Base-by-base conservation (phyloP, 2,888 invertebrate genomes). In the Bombylius major region DNA sequence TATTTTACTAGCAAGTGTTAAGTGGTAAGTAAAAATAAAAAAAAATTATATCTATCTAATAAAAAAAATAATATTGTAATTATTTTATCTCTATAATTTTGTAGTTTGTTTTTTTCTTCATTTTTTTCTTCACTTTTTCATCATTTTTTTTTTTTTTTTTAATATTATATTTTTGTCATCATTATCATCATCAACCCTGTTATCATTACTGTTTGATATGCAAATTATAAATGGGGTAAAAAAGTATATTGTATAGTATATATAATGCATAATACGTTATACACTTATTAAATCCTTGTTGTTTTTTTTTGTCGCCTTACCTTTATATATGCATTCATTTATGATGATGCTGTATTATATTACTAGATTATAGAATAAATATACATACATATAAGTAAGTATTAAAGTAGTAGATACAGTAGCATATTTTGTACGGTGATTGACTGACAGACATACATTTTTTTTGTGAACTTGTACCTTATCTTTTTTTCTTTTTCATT, bases 1-100 rank as follows among this genome's bases (percentile, higher is more conserved):
- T 45, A 50, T 57, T 54, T 54, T 56, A 50, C 47, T 57, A 51
- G 52, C 54, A 57, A 55, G 57, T 57, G 57, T 57, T 57, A 42
- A 55, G 52, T 57, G 57, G 57, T 57, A 57, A 57, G 57, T 57
- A 31, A 42, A 50, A n/a, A 23, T 3, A 23, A 23, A 39, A 39
- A 9, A 9, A 39, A 39, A 39, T 39, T 46, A 11, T 46, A 13
- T 46, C 2, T 39, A 23, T 23, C 23, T 23, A 23, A 23, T 23
- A 23, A 23, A 23, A 23, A 23, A 23, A 23, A 23, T 23, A n/a
- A n/a, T n/a, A n/a, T 23, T 23, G 23, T 3, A 23, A 23, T 50
- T 23, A 39, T 50, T 13, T 34, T 50, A 23, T 39, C n/a, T 36
- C 13, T 36, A 14, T 49, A 12, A 13, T 8, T 49, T n/a, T 49